Conservation (phyloP, 2,888 invertebrate species). For the Notocelia uddmanniana region DNA sequence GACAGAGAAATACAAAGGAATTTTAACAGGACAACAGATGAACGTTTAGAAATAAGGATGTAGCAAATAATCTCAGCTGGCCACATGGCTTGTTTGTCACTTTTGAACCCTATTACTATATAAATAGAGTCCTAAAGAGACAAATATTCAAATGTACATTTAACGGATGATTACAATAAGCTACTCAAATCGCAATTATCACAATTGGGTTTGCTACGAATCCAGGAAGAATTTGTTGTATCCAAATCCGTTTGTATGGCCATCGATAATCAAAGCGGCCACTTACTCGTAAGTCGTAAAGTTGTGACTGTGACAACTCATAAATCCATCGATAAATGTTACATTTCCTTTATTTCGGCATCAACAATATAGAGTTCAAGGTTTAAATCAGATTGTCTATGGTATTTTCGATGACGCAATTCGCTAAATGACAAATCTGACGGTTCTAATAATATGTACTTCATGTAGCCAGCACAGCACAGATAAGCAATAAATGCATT, state of each 20-base stretch:
- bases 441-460: not conserved
- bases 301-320: conserved; percentile 7
- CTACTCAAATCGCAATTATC: not conserved
- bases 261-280: not conserved
- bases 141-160: too few species aligned
- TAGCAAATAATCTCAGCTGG: too few species aligned
- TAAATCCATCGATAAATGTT: conserved; percentile 24
- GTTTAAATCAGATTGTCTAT: conserved; percentile 15
- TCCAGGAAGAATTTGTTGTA: not conserved
- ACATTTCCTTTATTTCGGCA: conserved; percentile 40
- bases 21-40: too few species aligned
- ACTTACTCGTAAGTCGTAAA: too few species aligned
- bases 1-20: too few species aligned
- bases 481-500: not conserved
- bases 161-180: not conserved
- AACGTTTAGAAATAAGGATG: too few species aligned
- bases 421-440: conserved; percentile 19
- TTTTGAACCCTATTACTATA: too few species aligned
- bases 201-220: not conserved
- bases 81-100: not conserved
- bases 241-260: conserved; percentile 5
- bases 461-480: not conserved
- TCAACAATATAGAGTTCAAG: conserved; percentile 34
- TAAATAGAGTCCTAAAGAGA: too few species aligned
- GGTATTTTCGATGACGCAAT: conserved; percentile 32